These are phyloP conservation scores for Romanogobio albipinnatus DNA, from an alignment of 2,113 vertebrate species.

Conservation along the genomic window DNA sequence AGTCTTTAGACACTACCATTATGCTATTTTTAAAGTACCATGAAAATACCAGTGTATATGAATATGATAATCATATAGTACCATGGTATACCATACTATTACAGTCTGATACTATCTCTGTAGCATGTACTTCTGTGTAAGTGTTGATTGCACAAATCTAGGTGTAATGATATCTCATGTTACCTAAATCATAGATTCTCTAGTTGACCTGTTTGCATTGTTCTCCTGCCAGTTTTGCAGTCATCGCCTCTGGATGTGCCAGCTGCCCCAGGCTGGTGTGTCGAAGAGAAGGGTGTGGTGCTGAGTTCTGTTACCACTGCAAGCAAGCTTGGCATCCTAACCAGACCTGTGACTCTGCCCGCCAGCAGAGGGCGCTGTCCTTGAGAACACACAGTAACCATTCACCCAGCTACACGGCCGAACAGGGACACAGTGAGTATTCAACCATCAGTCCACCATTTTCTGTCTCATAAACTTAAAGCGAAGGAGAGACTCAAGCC, in stretches of 20 bases:
- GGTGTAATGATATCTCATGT: background rate
- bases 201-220: background rate
- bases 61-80: background rate
- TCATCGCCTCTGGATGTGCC: slow-evolving; percentile 97
- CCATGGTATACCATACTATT: background rate
- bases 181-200: background rate
- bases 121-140: background rate
- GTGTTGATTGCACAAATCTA: background rate
- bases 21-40: background rate
- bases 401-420: slow-evolving; percentile 93
- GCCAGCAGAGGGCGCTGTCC: slow-evolving; percentile 91
- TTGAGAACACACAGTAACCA: slow-evolving; percentile 92
- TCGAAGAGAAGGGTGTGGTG: slow-evolving; percentile 92
- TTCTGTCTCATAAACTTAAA: background rate
- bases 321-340: slow-evolving; percentile 99
- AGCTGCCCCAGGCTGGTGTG: slow-evolving; percentile 96
- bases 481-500: background rate
- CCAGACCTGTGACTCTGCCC: slow-evolving; percentile 96
- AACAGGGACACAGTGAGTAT: slow-evolving; percentile 87
- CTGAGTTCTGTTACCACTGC: slow-evolving; percentile 99
- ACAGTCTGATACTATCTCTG: background rate
- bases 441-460: background rate
- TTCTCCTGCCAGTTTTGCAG: slow-evolving; percentile 83
- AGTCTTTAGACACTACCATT: background rate
- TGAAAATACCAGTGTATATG: background rate